Percentiles rank a stretch among this genome's conserved stretches.
These are phyloP conservation scores for Entomobrya proxima DNA, from an alignment of 2,888 invertebrate genomes.

Conservation along the genomic window DNA sequence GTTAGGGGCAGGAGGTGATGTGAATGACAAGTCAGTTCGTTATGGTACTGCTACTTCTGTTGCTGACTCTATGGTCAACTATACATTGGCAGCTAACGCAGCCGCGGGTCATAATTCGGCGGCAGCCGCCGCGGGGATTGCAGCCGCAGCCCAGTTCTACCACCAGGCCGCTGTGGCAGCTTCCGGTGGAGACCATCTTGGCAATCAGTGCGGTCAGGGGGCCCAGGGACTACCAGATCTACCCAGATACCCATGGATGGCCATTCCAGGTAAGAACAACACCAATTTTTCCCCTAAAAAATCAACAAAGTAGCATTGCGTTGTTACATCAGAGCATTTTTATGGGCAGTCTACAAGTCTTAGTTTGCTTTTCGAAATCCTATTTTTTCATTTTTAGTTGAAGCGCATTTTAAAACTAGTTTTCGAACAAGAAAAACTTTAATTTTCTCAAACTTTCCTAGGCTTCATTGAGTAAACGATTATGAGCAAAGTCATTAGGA, in stretches of 20 bases:
- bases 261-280: conserved; percentile 85
- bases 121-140: conserved; percentile 78
- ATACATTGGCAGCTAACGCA: conserved; percentile 84
- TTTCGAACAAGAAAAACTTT: conserved; percentile 8
- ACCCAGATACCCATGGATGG: conserved; percentile 97
- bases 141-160: conserved; percentile 91
- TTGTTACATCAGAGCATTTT: conserved; percentile 15
- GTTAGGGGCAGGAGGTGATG: conserved; percentile 74
- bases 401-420: conserved; percentile 20
- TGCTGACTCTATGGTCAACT: conserved; percentile 88
- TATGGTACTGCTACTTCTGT: conserved; percentile 83
- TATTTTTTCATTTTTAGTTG: neutral
- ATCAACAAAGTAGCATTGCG: neutral
- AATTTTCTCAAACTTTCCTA: conserved; percentile 21
- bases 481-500: conserved; percentile 51
- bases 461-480: conserved; percentile 35
- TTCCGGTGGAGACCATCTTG: conserved; percentile 87
- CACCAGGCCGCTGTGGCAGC: conserved; percentile 84
- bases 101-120: conserved; percentile 77
- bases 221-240: conserved; percentile 94
- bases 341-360: conserved; percentile 13
- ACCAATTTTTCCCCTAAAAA: no score
- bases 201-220: conserved; percentile 87
- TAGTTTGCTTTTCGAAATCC: neutral
- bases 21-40: conserved; percentile 88